phyloP scores from a whole-genome alignment of 2,113 vertebrate species.

The Athene cunicularia region DNA sequence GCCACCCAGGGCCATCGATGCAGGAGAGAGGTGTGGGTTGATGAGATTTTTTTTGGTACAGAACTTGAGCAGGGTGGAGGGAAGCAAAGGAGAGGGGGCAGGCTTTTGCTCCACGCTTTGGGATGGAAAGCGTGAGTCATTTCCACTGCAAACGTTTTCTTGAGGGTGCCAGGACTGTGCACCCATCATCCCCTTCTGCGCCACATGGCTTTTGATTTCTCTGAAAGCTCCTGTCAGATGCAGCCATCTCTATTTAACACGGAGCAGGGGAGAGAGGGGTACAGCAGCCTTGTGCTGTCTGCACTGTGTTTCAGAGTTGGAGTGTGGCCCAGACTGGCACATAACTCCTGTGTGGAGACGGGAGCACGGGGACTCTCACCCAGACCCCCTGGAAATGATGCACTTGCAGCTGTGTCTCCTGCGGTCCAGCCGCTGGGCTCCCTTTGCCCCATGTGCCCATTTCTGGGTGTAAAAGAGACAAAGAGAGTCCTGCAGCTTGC shows the following conservation, averaged over 20 bases:
- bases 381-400: not conserved
- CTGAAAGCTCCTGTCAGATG: not conserved
- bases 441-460: not conserved
- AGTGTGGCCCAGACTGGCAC: accelerated
- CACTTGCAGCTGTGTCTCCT: not conserved
- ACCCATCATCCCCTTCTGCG: not conserved
- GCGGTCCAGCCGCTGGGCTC: not conserved
- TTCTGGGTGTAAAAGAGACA: not conserved
- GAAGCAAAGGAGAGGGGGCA: not conserved
- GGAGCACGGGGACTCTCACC: not conserved
- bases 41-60: not conserved
- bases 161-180: not conserved
- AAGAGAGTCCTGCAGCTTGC: not conserved
- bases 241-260: not conserved
- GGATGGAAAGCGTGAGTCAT: not conserved
- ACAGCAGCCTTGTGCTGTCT: not conserved
- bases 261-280: not conserved
- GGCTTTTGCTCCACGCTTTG: accelerated
- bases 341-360: not conserved
- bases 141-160: not conserved
- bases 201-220: not conserved
- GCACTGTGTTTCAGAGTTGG: not conserved
- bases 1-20: accelerated
- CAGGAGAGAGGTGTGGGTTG: not conserved
- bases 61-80: accelerated